phyloP scores from a whole-genome alignment of 23 tunicate genomes.

The Aplidium turbinatum region DNA sequence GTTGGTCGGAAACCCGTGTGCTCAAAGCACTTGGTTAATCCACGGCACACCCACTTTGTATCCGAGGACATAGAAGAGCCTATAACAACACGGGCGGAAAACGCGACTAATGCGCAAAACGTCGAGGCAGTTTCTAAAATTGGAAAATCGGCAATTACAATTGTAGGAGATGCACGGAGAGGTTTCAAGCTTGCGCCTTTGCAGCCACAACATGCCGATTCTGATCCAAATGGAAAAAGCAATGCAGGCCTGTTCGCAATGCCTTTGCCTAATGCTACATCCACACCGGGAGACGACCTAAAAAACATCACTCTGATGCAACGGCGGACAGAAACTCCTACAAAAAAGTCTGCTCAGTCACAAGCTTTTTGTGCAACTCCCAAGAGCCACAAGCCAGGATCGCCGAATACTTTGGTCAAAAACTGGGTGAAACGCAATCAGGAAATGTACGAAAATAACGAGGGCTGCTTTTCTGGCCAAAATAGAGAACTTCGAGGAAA shows the following conservation, averaged over 20 bases:
- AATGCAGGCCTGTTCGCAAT: neutral
- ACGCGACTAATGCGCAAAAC: constrained; percentile 6
- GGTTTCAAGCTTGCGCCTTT: constrained; percentile 41
- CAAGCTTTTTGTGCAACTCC: constrained; percentile 42
- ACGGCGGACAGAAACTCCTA: neutral
- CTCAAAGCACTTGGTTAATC: too few species aligned
- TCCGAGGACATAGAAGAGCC: neutral
- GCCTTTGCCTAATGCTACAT: constrained; percentile 63
- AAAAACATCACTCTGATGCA: neutral
- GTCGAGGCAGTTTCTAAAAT: neutral
- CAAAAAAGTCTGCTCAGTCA: too few species aligned
- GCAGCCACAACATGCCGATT: too few species aligned
- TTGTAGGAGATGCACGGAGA: constrained; percentile 43
- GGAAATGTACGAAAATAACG: constrained; percentile 42
- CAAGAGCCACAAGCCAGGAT: constrained; percentile 23
- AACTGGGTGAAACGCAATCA: constrained; percentile 78
- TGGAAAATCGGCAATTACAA: neutral
- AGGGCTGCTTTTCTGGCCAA: constrained; percentile 1
- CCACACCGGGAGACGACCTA: constrained; percentile 78
- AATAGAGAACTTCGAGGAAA: neutral
- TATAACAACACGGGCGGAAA: too few species aligned
- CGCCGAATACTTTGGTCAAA: constrained; percentile 69
- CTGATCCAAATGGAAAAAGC: too few species aligned
- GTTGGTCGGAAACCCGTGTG: too few species aligned
- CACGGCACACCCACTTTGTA: neutral